A percentile compares a stretch with the other conserved stretches of the same genome.
phyloP scores from a whole-genome alignment of 1,140 invertebrate genomes.

The Halictus rubicundus region DNA sequence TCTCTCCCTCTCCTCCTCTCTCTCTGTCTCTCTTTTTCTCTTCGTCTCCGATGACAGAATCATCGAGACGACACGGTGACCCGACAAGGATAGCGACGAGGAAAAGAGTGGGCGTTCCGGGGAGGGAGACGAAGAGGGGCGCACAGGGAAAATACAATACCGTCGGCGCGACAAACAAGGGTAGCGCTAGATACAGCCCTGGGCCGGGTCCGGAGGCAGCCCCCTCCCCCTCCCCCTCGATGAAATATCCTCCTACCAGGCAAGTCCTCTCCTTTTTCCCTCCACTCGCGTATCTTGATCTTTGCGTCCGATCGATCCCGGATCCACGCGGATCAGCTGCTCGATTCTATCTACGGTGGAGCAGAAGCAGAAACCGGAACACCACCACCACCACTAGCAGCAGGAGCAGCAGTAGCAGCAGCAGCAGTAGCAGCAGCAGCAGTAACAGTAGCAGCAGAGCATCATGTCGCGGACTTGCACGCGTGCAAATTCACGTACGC shows the following conservation, averaged over 20 bases:
- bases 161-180: constrained; percentile 63
- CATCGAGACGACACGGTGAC: constrained; percentile 60
- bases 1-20: not conserved
- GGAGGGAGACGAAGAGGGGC: not conserved
- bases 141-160: constrained; percentile 57
- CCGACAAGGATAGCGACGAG: constrained; percentile 33
- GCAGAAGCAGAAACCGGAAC: not conserved
- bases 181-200: constrained; percentile 64
- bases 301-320: constrained; percentile 29
- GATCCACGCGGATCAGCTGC: constrained; percentile 13
- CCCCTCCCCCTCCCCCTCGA: not conserved
- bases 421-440: too few relatives aligned
- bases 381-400: too few relatives aligned
- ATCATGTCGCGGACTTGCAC: not conserved
- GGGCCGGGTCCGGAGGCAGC: constrained; percentile 61
- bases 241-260: constrained; percentile 7
- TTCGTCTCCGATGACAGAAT: constrained; percentile 53
- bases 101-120: not conserved
- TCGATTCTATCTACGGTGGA: not conserved
- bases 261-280: constrained; percentile 39
- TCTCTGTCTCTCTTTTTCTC: not conserved
- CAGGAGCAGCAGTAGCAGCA: too few relatives aligned
- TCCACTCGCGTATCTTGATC: constrained; percentile 44
- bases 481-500: constrained; percentile 50
- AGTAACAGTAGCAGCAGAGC: too few relatives aligned